These are phyloP conservation scores for Menidia beryllina DNA, from an alignment of 2,113 vertebrate species.

Conservation along the genomic window DNA sequence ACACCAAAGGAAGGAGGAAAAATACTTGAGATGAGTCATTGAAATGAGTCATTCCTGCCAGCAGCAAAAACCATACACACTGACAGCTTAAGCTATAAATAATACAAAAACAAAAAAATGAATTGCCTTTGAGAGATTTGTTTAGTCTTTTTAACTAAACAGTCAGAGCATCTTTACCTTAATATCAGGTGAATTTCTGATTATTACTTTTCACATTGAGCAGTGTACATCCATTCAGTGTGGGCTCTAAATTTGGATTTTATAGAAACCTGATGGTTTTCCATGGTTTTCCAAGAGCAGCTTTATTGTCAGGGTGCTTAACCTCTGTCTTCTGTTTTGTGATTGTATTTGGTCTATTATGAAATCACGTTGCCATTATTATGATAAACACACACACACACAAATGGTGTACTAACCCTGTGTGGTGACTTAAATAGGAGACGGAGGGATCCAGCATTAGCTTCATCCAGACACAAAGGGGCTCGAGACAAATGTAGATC, in stretches of 20 bases:
- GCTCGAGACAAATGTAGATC: slow-evolving; percentile 29
- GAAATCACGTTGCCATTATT: neutral
- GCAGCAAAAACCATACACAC: neutral
- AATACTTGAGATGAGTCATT: neutral
- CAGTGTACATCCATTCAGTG: too few species aligned
- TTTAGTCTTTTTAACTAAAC: too few species aligned
- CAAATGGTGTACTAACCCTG: neutral
- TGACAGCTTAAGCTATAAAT: too few species aligned
- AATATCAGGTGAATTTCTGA: too few species aligned
- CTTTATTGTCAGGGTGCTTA: too few species aligned
- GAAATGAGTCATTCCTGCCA: neutral
- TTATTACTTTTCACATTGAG: too few species aligned
- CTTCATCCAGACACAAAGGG: slow-evolving; percentile 56
- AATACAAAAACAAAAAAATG: too few species aligned
- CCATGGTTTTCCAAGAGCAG: neutral
- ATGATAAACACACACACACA: neutral
- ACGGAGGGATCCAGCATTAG: slow-evolving; percentile 16
- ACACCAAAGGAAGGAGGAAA: neutral
- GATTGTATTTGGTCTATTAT: too few species aligned
- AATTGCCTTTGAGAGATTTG: too few species aligned
- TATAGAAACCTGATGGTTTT: neutral
- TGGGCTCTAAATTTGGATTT: neutral
- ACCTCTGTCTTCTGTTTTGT: too few species aligned
- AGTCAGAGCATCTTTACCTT: too few species aligned
- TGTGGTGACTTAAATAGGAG: slow-evolving; percentile 41